Evolutionary conservation across 1,140 invertebrate genomes (phyloP).

Genomic region (Sinella curviseta): DNA sequence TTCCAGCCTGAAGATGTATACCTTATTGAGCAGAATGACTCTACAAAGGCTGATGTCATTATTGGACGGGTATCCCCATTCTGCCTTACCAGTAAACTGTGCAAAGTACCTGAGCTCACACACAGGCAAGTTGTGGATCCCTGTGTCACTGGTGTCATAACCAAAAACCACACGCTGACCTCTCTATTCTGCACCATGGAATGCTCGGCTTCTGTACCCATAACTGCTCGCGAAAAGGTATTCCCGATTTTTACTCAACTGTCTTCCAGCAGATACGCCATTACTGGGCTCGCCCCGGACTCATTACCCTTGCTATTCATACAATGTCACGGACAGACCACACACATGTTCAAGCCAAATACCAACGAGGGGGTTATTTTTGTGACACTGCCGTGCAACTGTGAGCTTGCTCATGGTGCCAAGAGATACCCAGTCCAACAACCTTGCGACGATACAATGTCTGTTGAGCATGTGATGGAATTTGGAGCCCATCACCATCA

Average conservation of each 20-base stretch:
- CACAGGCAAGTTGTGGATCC: constrained; percentile 18
- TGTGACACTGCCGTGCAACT: constrained; percentile 26
- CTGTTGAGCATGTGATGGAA: constrained; percentile 6
- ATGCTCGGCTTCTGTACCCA: neutral
- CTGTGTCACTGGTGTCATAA: constrained; percentile 23
- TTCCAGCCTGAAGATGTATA: constrained; percentile 26
- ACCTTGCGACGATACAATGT: neutral
- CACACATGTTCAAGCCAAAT: constrained; percentile 15
- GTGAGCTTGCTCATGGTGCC: constrained; percentile 7
- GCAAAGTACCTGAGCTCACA: constrained; percentile 22
- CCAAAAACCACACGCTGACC: neutral
- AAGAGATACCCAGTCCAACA: neutral
- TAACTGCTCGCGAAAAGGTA: neutral
- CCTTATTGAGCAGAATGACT: constrained; percentile 20
- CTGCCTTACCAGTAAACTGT: constrained; percentile 24
- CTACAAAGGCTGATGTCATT: neutral
- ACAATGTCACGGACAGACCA: constrained; percentile 8
- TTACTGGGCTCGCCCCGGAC: constrained; percentile 15
- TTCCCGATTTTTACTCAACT: constrained; percentile 31
- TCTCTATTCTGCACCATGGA: constrained; percentile 22
- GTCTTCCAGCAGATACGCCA: constrained; percentile 8
- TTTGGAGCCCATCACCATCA: neutral
- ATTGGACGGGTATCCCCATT: neutral
- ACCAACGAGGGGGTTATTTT: constrained; percentile 11
- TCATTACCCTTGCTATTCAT: neutral